Evolutionary conservation across 2,113 vertebrate species (phyloP).

Genomic region (Sinocyclocheilus grahami): DNA sequence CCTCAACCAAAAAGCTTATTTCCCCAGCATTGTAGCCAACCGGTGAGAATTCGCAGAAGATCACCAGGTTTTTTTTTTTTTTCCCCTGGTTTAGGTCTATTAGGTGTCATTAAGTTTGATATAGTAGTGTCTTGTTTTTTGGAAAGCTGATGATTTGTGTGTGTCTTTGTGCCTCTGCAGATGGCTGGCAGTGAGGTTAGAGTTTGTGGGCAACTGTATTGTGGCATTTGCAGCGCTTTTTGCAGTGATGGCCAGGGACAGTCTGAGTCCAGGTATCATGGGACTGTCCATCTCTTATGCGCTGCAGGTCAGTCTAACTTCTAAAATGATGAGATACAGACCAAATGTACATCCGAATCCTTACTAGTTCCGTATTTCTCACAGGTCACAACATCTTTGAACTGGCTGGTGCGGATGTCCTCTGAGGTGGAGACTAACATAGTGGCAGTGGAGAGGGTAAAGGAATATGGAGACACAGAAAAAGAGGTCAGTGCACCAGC

Average conservation of each 20-base stretch:
- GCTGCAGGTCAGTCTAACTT: conserved; percentile 80
- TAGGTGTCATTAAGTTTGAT: not conserved
- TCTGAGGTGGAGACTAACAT: conserved; percentile 96
- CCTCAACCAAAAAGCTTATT: conserved; percentile 95
- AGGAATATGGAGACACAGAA: conserved; percentile 86
- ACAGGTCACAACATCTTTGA: conserved; percentile 89
- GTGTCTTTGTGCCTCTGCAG: conserved; percentile 67
- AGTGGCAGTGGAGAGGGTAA: conserved; percentile 92
- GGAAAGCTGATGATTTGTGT: not conserved
- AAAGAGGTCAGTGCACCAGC: conserved; percentile 84
- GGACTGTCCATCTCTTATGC: conserved; percentile 94
- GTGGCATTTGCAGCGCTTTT: conserved; percentile 89
- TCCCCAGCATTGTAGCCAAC: conserved; percentile 94
- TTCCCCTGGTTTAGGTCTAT: not conserved
- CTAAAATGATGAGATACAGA: not conserved
- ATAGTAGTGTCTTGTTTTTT: not conserved
- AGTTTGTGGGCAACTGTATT: conserved; percentile 92
- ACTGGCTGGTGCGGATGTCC: conserved; percentile 96
- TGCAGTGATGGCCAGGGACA: conserved; percentile 83
- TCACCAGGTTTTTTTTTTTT: not conserved
- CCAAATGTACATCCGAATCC: not conserved
- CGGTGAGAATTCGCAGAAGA: conserved; percentile 70
- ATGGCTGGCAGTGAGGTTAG: conserved; percentile 91
- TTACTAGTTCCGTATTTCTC: not conserved
- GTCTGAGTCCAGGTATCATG: conserved; percentile 86